These are phyloP conservation scores for human DNA, from an alignment of 2,113 vertebrate species.

Conservation along the genomic window GRCh38 chr14:51091001-51091500, in stretches of 20 bases:
- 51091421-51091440: slow-evolving; percentile 20
- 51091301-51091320: not conserved
- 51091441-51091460: not conserved
- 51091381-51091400: slow-evolving; percentile 32
- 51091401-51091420: not conserved
- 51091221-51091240: slow-evolving; percentile 25
- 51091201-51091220: not conserved
- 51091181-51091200: slow-evolving; percentile 10
- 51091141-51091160: not conserved
- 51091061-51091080: not conserved
- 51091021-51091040: not conserved
- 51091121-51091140: not conserved
- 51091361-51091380: slow-evolving; percentile 29
- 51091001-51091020: not conserved
- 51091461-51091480: slow-evolving; percentile 32
- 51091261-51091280: slow-evolving; percentile 47
- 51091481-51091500: slow-evolving; percentile 29
- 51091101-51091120: slow-evolving; percentile 10
- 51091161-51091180: slow-evolving; percentile 33
- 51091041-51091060: slow-evolving; percentile 24
- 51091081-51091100: slow-evolving; percentile 28
- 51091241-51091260: slow-evolving; percentile 37
- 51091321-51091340: slow-evolving; percentile 13
- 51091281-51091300: slow-evolving; percentile 36
- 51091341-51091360: slow-evolving; percentile 19